Base-by-base conservation (phyloP, 1,140 invertebrate species). In the Cardiocondyla obscurior region DNA sequence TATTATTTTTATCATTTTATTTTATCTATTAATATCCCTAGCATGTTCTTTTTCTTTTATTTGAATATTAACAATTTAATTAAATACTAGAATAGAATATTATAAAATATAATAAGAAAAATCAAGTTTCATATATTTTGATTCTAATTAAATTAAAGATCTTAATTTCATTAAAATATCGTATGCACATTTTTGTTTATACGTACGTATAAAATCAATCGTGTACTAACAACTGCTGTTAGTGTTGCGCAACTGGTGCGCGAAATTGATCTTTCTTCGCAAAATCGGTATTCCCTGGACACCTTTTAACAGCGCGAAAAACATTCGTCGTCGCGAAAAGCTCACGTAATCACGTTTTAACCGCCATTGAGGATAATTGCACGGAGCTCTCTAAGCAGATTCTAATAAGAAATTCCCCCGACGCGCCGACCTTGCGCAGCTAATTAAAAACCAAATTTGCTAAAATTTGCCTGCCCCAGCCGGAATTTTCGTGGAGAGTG, bases 361-460 rank as follows among this genome's bases (percentile, higher is more conserved):
- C 25, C 55, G n/a, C 55, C 57, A 82, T 76, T 62, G 70, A 36
- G 44, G 42, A 76, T 74, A 51, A 76, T 82, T 82, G 22, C 39
- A 33, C 22, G 19, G 22, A 76, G 70, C 73, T 82, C 16, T 62
- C 33, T 76, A 82, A 76, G 67, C 28, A 72, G 57, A 62, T 82
- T n/a, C 69, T 74, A 76, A 76, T 51, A 64, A 76, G 81, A 82
- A 74, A 76, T 82, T 82, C 25, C 33, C 30, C 16, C 6, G 28
- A n/a, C 55, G 42, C 19, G 64, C 30, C 46, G 22, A 33, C 7
- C 30, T 60, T 51, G 55, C 33, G 39, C 14, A 74, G 28, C 81
- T 82, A 82, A 82, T 82, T 76, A 82, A 74, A 81, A 82, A 60
- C 39, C 49, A 58, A 82, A 76, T 83, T 83, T 36, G 3, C 51